Evolutionary conservation across 2,113 vertebrate species (phyloP).

Genomic region (Zapus hudsonius): DNA sequence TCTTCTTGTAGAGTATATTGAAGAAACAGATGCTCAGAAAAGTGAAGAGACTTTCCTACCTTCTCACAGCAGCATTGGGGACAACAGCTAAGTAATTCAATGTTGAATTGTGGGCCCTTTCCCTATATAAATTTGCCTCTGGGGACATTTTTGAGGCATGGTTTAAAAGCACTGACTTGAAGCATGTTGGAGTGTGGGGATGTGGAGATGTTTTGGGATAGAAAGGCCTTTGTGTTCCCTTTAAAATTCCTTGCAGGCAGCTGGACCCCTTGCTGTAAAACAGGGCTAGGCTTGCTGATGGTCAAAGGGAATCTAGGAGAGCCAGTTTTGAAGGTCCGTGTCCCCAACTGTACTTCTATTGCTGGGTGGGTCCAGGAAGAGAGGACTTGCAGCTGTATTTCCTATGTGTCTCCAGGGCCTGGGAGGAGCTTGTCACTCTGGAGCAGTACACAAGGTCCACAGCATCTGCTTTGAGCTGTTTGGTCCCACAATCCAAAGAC

Average conservation of each 20-base stretch:
- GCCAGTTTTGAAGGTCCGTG: constrained; percentile 10
- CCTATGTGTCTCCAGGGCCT: constrained; percentile 59
- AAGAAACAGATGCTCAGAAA: constrained; percentile 34
- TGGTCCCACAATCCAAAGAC: constrained; percentile 65
- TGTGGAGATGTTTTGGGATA: constrained; percentile 21
- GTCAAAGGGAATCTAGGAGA: constrained; percentile 3
- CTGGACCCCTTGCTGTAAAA: constrained; percentile 29
- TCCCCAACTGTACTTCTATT: constrained; percentile 47
- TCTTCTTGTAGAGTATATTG: not conserved
- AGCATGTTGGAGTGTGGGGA: not conserved
- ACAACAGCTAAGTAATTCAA: constrained; percentile 27
- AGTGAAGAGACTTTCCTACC: not conserved
- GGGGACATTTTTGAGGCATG: not conserved
- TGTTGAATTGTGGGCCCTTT: not conserved
- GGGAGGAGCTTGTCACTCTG: constrained; percentile 54
- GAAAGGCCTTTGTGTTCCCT: not conserved
- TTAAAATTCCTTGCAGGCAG: not conserved
- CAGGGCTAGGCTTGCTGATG: not conserved
- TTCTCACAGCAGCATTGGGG: not conserved
- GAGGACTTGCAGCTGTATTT: constrained; percentile 52
- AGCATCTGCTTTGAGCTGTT: constrained; percentile 68
- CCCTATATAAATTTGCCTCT: not conserved
- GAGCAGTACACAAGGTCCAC: constrained; percentile 35
- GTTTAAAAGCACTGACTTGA: constrained; percentile 21
- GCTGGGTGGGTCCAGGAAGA: not conserved